Conservation (phyloP, 2,113 vertebrate species). For the Crotalus helleri region DNA sequence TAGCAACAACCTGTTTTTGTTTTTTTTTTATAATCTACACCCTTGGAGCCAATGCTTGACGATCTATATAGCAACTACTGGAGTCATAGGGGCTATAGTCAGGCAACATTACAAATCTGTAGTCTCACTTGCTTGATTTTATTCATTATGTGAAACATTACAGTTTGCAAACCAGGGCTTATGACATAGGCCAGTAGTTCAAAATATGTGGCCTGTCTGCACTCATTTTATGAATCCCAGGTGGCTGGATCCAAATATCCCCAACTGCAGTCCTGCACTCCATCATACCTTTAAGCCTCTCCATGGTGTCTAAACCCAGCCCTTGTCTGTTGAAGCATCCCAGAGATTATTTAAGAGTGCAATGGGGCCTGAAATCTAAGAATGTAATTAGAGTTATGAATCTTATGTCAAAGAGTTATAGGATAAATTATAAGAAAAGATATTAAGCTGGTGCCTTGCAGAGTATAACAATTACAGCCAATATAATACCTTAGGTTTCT, state of each 20-base stretch:
- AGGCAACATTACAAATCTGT: not conserved
- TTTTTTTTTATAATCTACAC: not conserved
- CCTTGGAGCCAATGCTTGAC: not conserved
- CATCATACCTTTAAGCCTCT: not conserved
- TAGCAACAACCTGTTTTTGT: not conserved
- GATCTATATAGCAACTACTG: not conserved
- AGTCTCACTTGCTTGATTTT: not conserved
- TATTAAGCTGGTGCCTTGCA: not conserved
- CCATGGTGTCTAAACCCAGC: not conserved
- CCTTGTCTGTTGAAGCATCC: not conserved
- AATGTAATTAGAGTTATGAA: not conserved
- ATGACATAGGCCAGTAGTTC: not conserved
- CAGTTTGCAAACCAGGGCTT: not conserved
- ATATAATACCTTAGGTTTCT: not conserved
- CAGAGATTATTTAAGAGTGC: not conserved
- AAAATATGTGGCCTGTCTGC: not conserved
- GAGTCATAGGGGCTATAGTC: not conserved
- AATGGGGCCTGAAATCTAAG: not conserved
- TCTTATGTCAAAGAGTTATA: not conserved
- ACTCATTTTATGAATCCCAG: not conserved
- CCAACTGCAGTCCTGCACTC: not conserved
- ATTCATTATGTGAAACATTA: not conserved
- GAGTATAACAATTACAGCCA: not conserved
- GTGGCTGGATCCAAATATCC: not conserved
- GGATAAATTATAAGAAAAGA: not conserved